Evolutionary conservation across 2,888 invertebrate species (phyloP).

Genomic region (Palloptera scutellata): DNA sequence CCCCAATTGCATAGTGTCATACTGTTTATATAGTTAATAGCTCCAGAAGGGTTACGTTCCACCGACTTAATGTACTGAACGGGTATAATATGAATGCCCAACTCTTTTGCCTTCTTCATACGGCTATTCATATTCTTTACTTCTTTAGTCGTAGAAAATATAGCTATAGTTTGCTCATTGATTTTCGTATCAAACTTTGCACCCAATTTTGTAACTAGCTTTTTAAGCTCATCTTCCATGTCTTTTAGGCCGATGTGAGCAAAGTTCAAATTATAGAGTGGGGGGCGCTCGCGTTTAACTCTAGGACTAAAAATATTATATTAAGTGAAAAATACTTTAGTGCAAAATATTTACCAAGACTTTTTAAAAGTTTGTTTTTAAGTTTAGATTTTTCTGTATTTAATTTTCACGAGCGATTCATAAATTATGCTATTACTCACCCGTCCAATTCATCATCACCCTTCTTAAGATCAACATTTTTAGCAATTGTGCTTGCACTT

Average conservation of each 20-base stretch:
- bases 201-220: conserved; percentile 76
- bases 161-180: conserved; percentile 73
- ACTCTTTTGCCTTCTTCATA: conserved; percentile 72
- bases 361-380: background rate
- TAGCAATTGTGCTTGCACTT: conserved; percentile 56
- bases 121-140: conserved; percentile 73
- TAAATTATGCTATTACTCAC: conserved; percentile 41
- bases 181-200: conserved; percentile 76
- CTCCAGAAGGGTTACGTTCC: conserved; percentile 68
- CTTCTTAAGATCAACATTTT: conserved; percentile 44
- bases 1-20: conserved; percentile 86
- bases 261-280: conserved; percentile 82
- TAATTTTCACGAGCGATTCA: background rate
- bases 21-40: conserved; percentile 72
- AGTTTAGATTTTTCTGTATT: conserved; percentile 5
- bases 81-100: conserved; percentile 83
- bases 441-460: conserved; percentile 63
- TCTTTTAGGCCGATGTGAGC: conserved; percentile 71
- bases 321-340: too few relatives aligned
- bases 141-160: conserved; percentile 76
- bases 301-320: conserved; percentile 66
- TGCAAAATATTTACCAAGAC: too few relatives aligned
- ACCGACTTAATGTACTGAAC: conserved; percentile 77
- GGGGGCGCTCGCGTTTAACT: conserved; percentile 71
- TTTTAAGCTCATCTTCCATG: conserved; percentile 71